These are phyloP conservation scores for Drosophila picticornis DNA, from an alignment of 2,888 invertebrate species.

Conservation along the genomic window DNA sequence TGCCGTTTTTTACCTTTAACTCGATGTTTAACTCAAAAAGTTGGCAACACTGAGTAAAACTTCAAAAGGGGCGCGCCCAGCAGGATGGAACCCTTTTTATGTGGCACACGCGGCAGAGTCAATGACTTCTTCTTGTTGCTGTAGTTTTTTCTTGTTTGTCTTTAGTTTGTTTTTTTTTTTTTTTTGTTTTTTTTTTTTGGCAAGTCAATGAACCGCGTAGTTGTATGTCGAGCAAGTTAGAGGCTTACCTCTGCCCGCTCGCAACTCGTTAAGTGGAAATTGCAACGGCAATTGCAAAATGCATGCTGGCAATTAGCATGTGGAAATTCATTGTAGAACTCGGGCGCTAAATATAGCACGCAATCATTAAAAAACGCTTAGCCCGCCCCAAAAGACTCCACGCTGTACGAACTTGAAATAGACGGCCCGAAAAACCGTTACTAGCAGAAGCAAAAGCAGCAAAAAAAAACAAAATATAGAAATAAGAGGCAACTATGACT, in stretches of 20 bases:
- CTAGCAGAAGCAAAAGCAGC: constrained; percentile 9
- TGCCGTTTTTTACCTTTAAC: background rate
- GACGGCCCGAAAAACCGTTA: constrained; percentile 67
- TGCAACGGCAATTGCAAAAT: constrained; percentile 71
- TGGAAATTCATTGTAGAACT: constrained; percentile 60
- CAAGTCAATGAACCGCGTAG: constrained; percentile 64
- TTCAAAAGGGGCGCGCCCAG: constrained; percentile 5
- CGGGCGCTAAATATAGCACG: constrained; percentile 74
- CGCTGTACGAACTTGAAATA: constrained; percentile 63
- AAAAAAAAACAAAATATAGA: constrained; percentile 17
- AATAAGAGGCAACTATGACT: constrained; percentile 25
- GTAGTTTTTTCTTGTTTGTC: background rate
- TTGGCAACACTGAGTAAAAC: constrained; percentile 4
- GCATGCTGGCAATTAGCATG: constrained; percentile 66
- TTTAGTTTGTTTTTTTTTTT: constrained; percentile 8
- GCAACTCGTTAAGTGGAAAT: constrained; percentile 54
- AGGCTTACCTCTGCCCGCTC: constrained; percentile 8
- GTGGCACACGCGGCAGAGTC: constrained; percentile 43
- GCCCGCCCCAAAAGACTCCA: constrained; percentile 38
- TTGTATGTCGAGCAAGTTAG: constrained; percentile 60
- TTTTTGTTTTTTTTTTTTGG: constrained; percentile 29
- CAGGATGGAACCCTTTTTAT: constrained; percentile 11
- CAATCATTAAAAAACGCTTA: constrained; percentile 78
- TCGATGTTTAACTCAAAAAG: background rate
- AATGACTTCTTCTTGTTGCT: constrained; percentile 48